Evolutionary conservation across 2,113 vertebrate genomes (phyloP).

Genomic region (Conger conger): DNA sequence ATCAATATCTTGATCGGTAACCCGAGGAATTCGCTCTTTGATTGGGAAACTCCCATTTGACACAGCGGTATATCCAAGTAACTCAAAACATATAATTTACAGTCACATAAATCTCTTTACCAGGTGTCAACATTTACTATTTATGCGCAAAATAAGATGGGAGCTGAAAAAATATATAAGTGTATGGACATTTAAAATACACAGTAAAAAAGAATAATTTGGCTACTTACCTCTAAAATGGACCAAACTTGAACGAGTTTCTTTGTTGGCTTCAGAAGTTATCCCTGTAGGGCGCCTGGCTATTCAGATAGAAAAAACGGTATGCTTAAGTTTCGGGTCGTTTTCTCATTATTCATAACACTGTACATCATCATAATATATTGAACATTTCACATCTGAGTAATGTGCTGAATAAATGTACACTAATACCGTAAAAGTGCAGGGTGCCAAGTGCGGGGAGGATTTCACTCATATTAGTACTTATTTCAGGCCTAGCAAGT

Average conservation of each 20-base stretch:
- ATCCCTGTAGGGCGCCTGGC: background rate
- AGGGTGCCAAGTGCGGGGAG: background rate
- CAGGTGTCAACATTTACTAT: background rate
- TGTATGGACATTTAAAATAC: background rate
- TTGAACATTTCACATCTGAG: constrained; percentile 44
- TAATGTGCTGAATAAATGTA: constrained; percentile 31
- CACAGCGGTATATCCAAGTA: background rate
- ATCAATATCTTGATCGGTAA: background rate
- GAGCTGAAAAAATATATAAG: constrained; percentile 12
- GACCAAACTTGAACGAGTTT: constrained; percentile 56
- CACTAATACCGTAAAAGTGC: background rate
- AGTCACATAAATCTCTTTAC: background rate
- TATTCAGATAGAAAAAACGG: background rate
- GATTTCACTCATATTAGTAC: background rate
- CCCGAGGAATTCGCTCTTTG: background rate
- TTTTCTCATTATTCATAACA: constrained; percentile 34
- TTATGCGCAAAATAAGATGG: background rate
- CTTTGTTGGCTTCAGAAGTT: constrained; percentile 1
- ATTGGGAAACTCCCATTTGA: background rate
- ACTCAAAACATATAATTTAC: background rate
- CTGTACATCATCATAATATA: constrained; percentile 32
- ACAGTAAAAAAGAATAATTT: background rate
- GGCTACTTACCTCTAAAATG: constrained; percentile 48
- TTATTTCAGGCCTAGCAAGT: background rate
- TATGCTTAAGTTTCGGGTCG: constrained; percentile 4